Base-by-base conservation (phyloP, 2,888 invertebrate species). In the Cremastinae sp. region DNA sequence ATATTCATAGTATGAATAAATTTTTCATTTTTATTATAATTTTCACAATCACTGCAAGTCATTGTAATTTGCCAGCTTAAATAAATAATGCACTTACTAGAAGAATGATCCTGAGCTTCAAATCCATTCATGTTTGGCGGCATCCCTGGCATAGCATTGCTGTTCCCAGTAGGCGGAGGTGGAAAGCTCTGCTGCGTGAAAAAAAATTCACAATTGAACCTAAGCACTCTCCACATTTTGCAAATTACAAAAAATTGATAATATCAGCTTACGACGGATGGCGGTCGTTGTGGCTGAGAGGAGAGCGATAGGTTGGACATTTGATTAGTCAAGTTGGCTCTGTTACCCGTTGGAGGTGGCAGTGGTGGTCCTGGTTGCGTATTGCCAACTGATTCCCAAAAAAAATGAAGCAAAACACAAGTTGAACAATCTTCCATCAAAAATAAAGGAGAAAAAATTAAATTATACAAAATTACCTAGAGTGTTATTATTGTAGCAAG, bases 261-360 rank as follows among this genome's bases (percentile, higher is more conserved):
- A 22, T 5, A 38, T 41, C 43, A 7, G n/a, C 75, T 79, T 77
- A 85, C 85, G 62, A 66, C 64, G n/a, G 82, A 80, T 14, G 82
- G 80, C 45, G 84, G 81, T 58, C 83, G 82, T 20, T 65, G 75
- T 45, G 65, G 71, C 59, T 78, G 82, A 80, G 83, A 82, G 18
- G 80, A 80, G n/a, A 87, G 66, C 53, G 84, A 74, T 81, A 87
- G 82, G 54, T 82, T 84, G 7, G 87, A 81, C 82, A 88, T 87
- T 82, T 86, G 86, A 81, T 85, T 85, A 9, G 81, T 80, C 64
- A 87, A 68, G 68, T 82, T 83, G 70, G 83, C 83, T 74, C 84
- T 83, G 80, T 83, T 84, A 3, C 75, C 53, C 43, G 80, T 79
- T 28, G 80, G 75, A 68, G 83, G 79, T 16, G 76, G 54, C n/a